A percentile compares a stretch with the other conserved stretches of the same genome.
These are phyloP conservation scores for Papilio helenus DNA, from an alignment of 1,140 invertebrate genomes.

Conservation along the genomic window DNA sequence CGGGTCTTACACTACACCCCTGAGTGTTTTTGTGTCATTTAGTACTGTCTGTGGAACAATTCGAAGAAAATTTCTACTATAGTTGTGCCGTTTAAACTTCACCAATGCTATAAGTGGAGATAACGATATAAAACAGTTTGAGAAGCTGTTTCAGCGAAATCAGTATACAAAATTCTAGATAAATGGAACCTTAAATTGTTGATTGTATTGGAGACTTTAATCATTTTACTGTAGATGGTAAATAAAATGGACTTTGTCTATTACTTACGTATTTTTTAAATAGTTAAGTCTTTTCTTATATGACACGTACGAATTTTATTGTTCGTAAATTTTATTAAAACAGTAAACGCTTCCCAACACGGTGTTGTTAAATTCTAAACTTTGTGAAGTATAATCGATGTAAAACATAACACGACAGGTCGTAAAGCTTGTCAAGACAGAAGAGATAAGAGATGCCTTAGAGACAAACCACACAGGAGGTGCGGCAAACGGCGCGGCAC, in stretches of 20 bases:
- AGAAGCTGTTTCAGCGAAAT: background rate
- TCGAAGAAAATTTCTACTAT: constrained; percentile 21
- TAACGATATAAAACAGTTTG: constrained; percentile 25
- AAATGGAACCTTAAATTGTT: background rate
- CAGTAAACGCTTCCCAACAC: background rate
- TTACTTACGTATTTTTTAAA: no score
- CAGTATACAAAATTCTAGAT: background rate
- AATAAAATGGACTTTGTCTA: no score
- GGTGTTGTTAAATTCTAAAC: background rate
- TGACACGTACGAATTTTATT: background rate
- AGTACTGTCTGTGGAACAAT: constrained; percentile 35
- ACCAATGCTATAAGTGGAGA: background rate
- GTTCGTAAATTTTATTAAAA: background rate
- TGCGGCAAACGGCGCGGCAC: background rate
- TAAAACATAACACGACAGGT: constrained; percentile 18
- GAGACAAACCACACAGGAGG: background rate
- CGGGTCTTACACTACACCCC: constrained; percentile 28
- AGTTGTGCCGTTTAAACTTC: constrained; percentile 28
- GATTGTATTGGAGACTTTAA: background rate
- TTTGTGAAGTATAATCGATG: constrained; percentile 19
- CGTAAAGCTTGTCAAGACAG: background rate
- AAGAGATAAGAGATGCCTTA: background rate
- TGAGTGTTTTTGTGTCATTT: constrained; percentile 35
- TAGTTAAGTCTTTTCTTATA: no score
- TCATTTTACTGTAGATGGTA: background rate